Conservation (phyloP, 2,113 vertebrate species). For the Carassius carassius region DNA sequence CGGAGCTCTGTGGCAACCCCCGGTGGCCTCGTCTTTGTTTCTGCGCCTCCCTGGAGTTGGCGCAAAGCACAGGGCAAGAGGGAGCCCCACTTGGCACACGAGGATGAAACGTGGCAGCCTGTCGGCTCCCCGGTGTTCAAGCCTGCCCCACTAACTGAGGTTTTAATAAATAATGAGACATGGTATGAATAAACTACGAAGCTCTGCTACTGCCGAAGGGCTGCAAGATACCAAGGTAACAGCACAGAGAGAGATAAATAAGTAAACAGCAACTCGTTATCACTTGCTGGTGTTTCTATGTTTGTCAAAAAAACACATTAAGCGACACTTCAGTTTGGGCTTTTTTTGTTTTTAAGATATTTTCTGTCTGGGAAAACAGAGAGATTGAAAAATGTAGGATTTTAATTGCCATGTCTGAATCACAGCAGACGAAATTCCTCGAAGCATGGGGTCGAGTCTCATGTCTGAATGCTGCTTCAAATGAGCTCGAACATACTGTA, state of each 20-base stretch:
- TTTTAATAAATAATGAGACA: constrained; percentile 83
- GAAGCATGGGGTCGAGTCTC: constrained; percentile 13
- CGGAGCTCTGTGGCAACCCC: constrained; percentile 52
- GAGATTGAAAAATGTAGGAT: not conserved
- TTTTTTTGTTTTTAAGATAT: not conserved
- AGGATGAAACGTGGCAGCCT: constrained; percentile 51
- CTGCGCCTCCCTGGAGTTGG: constrained; percentile 36
- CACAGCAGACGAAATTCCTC: constrained; percentile 17
- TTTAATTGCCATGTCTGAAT: constrained; percentile 29
- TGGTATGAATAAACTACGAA: constrained; percentile 81
- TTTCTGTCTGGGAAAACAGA: not conserved
- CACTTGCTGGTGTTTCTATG: constrained; percentile 61
- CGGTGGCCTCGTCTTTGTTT: constrained; percentile 36
- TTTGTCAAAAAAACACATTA: constrained; percentile 39
- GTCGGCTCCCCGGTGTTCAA: constrained; percentile 56
- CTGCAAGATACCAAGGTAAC: constrained; percentile 74
- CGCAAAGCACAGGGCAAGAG: constrained; percentile 36
- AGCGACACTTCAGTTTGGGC: constrained; percentile 50
- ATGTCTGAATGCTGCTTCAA: constrained; percentile 30
- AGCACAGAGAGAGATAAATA: constrained; percentile 72
- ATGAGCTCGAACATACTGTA: not conserved
- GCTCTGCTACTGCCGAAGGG: constrained; percentile 72
- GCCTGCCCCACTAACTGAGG: constrained; percentile 82
- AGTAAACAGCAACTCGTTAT: constrained; percentile 74
- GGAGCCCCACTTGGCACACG: constrained; percentile 57